Evolutionary conservation across 2,113 vertebrate species (phyloP), one percentile per base, ranked within the genome.

Genomic region (Limanda limanda): DNA sequence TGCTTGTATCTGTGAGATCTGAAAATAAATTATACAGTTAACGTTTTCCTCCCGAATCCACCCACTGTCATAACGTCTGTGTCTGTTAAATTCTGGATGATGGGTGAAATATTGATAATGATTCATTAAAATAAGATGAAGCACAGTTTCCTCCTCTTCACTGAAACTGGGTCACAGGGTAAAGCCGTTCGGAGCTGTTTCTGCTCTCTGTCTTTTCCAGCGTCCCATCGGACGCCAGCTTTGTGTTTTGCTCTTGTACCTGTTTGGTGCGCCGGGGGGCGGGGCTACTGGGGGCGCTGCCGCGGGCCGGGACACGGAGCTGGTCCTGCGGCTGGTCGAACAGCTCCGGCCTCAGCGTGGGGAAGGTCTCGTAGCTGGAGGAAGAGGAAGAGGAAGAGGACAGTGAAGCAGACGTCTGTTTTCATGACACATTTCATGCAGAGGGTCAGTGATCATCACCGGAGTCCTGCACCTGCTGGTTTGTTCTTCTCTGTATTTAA

Each of bases 251-350:
- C 31, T 31, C 31, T 4, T 18, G 8, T 90, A 98, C 97, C 97
- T 98, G 97, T 71, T 98, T 97, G 60, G 97, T 98, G 13, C 97
- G 93, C 1, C 97, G 94, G 0, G 97, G 97, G 3, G 97, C 97
- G 0, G 97, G 97, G 88, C 97, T 98, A 81, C 94, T 96, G 11
- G 97, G 97, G 9, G 96, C 95, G 0, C 96, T 97, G 58, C 95
- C 96, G 63, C 95, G 94, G 0, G 95, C 88, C 1, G 96, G 96
- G 78, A 92, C 86, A 20, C 95, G 90, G 0, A 95, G 88, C 0
- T 94, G 96, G 86, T 98, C 97, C 55, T 94, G 94, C 0, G 95
- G 95, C 5, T 88, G 94, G 71, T 97, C 96, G 3, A 98, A 96
- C 2, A 99, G 92, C 76, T 97, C 96, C 0, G 92, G 75, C 73